Base-by-base conservation (phyloP, 2,888 invertebrate species). In the Leptura quadrifasciata region DNA sequence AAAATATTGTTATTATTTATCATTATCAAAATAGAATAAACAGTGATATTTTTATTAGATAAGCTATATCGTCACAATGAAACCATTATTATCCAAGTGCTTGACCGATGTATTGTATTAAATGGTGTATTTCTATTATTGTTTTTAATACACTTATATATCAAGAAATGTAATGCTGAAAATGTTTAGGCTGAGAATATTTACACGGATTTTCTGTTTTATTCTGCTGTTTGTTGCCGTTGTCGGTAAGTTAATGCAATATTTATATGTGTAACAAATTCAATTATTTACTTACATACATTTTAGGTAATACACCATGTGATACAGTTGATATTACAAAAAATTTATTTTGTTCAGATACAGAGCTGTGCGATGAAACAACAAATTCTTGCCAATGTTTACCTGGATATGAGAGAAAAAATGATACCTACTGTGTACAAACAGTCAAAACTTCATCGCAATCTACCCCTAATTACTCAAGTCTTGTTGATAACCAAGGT, bases 361-460 rank as follows among this genome's bases (percentile, higher is more conserved):
- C 82, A 24, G 87, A 88, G 81, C 76, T 80, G 8, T 89, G 89
- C 77, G 81, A 84, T 77, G 81, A 76, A 67, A 60, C 20, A 18
- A 79, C 79, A 15, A 75, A 76, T 47, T 79, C 80, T 60, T 88
- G 88, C 80, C 79, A 84, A 74, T 89, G 89, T 78, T 76, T 80
- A 31, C 84, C 83, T 12, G 86, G 85, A 8, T 86, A 80, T 77
- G 77, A 79, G 31, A 72, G 81, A 55, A 69, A 83, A 47, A 84
- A 87, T 47, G 82, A 80, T 21, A 82, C 82, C 10, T 81, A 68
- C 12, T 68, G 80, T 78, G 79, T 75, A 21, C 74, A 52, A 72
- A 80, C 63, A 76, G 75, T 74, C 57, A 54, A 17, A 54, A 58
- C 70, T 52, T 58, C 76, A 67, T 79, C 80, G 24, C 80, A 81